Percentiles rank a stretch among this genome's conserved stretches.
Evolutionary conservation across 2,888 invertebrate species (phyloP).

Genomic region (Chirona hameri): DNA sequence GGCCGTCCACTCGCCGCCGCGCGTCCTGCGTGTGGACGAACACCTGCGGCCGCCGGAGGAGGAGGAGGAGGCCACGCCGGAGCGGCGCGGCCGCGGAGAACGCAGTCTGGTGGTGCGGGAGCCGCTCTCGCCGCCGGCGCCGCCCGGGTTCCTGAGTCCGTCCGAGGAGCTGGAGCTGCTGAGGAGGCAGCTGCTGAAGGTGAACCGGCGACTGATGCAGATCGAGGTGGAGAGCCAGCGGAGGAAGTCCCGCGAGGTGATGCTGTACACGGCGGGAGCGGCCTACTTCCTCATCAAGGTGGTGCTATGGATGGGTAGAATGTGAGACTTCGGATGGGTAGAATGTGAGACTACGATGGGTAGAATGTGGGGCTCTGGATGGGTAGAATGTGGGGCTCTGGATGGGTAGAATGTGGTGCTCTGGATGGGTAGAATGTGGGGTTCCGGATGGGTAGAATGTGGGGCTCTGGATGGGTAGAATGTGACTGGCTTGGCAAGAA

Average conservation of each 20-base stretch:
- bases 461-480: no score
- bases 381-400: no score
- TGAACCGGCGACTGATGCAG: constrained; percentile 74
- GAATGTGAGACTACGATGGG: no score
- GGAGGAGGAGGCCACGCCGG: neutral
- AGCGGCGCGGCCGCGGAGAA: neutral
- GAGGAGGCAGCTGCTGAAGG: constrained; percentile 75
- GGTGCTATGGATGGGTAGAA: constrained; percentile 64
- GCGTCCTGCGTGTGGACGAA: neutral
- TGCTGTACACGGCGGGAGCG: constrained; percentile 75
- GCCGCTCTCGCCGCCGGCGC: neutral
- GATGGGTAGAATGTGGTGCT: no score
- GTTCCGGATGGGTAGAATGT: no score
- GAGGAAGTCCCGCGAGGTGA: constrained; percentile 78
- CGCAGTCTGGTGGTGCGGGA: neutral
- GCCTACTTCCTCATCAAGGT: constrained; percentile 82
- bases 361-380: no score
- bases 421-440: no score
- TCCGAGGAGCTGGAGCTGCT: constrained; percentile 76
- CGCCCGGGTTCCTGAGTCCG: constrained; percentile 53
- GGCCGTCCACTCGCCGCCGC: neutral
- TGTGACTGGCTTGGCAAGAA: no score
- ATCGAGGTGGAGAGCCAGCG: constrained; percentile 81
- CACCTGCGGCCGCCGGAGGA: constrained; percentile 6
- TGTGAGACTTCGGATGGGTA: neutral